phyloP scores from a whole-genome alignment of 2,888 invertebrate species.

The Idaea straminata region DNA sequence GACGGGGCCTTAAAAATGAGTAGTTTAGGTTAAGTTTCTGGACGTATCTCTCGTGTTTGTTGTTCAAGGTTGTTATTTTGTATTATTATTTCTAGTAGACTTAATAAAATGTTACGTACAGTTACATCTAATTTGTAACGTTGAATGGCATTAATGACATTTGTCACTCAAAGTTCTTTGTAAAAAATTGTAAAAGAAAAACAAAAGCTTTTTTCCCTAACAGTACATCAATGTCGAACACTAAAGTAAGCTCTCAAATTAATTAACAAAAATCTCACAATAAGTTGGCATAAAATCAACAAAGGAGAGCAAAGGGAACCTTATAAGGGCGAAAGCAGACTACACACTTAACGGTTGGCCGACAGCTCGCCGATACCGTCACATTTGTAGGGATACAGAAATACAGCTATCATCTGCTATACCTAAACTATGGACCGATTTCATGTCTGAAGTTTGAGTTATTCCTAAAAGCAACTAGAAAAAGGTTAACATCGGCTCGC shows the following conservation, averaged over 20 bases:
- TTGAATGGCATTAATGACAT: neutral
- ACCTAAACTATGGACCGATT: neutral
- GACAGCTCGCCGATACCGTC: neutral
- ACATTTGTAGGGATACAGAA: neutral
- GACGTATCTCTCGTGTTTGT: neutral
- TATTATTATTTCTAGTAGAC: too few relatives aligned
- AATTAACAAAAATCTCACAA: slow-evolving; percentile 21
- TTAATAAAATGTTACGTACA: too few relatives aligned
- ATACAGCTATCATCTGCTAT: too few relatives aligned
- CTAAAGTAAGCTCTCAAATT: slow-evolving; percentile 16
- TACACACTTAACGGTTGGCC: neutral
- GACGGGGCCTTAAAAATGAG: neutral
- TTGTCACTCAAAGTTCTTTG: neutral
- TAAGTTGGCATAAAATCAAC: slow-evolving; percentile 27
- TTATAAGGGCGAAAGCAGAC: slow-evolving; percentile 12
- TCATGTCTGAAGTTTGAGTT: neutral
- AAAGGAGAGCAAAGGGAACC: slow-evolving; percentile 22
- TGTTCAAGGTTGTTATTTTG: neutral
- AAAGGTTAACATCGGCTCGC: slow-evolving; percentile 25
- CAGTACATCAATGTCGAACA: neutral
- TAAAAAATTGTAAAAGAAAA: neutral
- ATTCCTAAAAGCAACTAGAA: slow-evolving; percentile 18
- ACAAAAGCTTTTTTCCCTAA: neutral
- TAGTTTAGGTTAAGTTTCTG: neutral
- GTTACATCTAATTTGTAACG: neutral